These are phyloP conservation scores for Drosophila elegans DNA, from an alignment of 1,140 invertebrate genomes.

Conservation along the genomic window DNA sequence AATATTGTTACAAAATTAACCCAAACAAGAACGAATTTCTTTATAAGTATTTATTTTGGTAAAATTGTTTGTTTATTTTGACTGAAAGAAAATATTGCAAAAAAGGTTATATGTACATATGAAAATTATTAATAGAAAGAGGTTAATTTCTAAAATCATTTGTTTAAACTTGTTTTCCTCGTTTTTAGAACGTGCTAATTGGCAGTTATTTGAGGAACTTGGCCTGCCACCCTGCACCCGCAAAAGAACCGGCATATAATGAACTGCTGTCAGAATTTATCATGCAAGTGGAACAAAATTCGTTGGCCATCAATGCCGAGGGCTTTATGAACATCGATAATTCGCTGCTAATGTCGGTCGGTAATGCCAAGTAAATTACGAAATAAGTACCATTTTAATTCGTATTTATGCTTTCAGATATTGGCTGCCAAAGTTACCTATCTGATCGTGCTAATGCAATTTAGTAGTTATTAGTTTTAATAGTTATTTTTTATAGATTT, in stretches of 20 bases:
- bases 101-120: too few relatives aligned
- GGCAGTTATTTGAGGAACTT: conserved; percentile 55
- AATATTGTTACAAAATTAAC: too few relatives aligned
- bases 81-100: too few relatives aligned
- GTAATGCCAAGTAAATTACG: background rate
- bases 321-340: conserved; percentile 68
- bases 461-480: conserved; percentile 19
- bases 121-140: too few relatives aligned
- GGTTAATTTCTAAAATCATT: background rate
- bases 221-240: conserved; percentile 24
- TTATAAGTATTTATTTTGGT: too few relatives aligned
- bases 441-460: conserved; percentile 68
- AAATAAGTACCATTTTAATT: background rate
- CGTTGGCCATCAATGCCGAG: conserved; percentile 56
- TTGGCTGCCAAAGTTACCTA: conserved; percentile 70
- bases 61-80: too few relatives aligned
- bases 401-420: conserved; percentile 37
- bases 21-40: too few relatives aligned
- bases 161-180: background rate
- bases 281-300: conserved; percentile 71
- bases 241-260: conserved; percentile 40
- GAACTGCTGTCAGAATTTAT: conserved; percentile 53
- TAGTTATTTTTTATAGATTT: too few relatives aligned
- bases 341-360: conserved; percentile 66
- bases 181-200: conserved; percentile 45